Evolutionary conservation across 2,888 invertebrate species (phyloP), one percentile per base, ranked within the genome.

Genomic region (Trilocha varians): DNA sequence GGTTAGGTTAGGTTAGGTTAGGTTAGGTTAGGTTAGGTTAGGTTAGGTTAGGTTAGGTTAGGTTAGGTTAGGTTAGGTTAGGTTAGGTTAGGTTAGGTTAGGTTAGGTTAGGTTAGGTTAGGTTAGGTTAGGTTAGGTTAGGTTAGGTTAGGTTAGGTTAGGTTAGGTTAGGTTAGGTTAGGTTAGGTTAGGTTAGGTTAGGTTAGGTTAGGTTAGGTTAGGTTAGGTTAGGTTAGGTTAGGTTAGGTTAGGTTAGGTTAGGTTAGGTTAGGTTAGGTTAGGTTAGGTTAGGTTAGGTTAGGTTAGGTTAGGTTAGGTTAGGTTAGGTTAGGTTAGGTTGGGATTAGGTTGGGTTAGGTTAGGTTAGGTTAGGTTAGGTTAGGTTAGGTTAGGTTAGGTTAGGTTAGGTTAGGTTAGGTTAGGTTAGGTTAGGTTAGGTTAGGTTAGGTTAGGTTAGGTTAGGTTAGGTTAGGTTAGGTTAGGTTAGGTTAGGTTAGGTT

Each of bases 191-290:
- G 47, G 42, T 47, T 42, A 45, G 43, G 47, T 42, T 47, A 40
- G 45, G 47, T 43, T 46, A 42, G 45, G 45, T 45, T 47, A 42
- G 47, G 47, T 45, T 47, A 42, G 53, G 50, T 49, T 51, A 43
- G 55, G 49, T 45, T 53, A 44, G 49, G 55, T 43, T 47, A 41
- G 48, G 49, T 48, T 49, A 42, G 47, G 47, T 37, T 44, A 42
- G 43, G 41, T 40, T 45, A 39, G 45, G 45, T 39, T 48, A 39
- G 45, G 47, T 47, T 45, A 43, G 52, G 50, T 48, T 58, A 41
- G 43, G 47, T 42, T 48, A 35, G 46, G 43, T 41, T 47, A 39
- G 39, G 42, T 39, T 41, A 39, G 41, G 41, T 36, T 36, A 36
- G 36, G 36, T 36, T 36, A 41, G 41, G 41, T 41, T 41, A 41